phyloP scores from a whole-genome alignment of 1,140 invertebrate species.

The Trachymyrmex septentrionalis region DNA sequence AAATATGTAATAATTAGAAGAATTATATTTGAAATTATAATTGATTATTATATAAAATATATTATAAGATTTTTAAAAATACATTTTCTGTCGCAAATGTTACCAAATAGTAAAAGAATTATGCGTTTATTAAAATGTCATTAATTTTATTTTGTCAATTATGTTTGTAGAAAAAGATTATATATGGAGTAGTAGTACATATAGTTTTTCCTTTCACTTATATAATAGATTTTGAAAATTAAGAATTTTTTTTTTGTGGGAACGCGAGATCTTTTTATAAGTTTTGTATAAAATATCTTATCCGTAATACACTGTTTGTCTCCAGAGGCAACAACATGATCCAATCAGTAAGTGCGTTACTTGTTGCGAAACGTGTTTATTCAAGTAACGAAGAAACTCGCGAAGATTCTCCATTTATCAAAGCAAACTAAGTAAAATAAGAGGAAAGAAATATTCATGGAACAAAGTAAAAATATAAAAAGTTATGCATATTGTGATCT shows the following conservation, averaged over 20 bases:
- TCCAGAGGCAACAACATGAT: background rate
- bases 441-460: background rate
- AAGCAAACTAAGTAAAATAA: constrained; percentile 25
- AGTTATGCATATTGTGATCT: background rate
- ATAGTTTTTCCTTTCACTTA: background rate
- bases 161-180: background rate
- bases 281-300: constrained; percentile 29
- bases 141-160: background rate
- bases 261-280: background rate
- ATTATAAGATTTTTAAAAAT: background rate
- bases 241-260: background rate
- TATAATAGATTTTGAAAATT: background rate
- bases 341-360: background rate
- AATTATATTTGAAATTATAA: background rate
- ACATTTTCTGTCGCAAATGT: background rate
- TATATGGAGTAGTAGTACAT: background rate
- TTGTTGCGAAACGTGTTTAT: constrained; percentile 28
- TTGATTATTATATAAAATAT: background rate
- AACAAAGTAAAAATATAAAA: background rate
- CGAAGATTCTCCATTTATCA: constrained; percentile 6
- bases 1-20: background rate
- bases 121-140: background rate
- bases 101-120: background rate
- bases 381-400: background rate
- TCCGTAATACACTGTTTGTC: background rate